Evolutionary conservation across 2,888 invertebrate species (phyloP).

Genomic region (Trachelus stipa): DNA sequence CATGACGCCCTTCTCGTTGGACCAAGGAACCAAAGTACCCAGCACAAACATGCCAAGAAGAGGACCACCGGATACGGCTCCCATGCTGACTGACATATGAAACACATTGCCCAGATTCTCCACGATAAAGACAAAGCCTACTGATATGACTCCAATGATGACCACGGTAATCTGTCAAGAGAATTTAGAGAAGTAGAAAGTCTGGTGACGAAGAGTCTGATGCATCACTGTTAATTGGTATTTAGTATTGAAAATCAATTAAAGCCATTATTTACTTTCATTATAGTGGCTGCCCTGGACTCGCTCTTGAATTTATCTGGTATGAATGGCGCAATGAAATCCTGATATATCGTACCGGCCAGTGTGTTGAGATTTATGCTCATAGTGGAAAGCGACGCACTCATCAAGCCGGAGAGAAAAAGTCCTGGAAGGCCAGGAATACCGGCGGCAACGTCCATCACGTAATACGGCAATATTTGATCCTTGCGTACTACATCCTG

Average conservation of each 20-base stretch:
- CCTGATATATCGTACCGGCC: slow-evolving; percentile 76
- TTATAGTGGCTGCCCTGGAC: slow-evolving; percentile 69
- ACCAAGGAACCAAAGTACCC: slow-evolving; percentile 77
- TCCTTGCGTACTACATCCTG: slow-evolving; percentile 53
- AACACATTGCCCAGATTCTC: slow-evolving; percentile 76
- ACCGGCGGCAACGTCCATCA: slow-evolving; percentile 75
- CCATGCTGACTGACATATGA: slow-evolving; percentile 74
- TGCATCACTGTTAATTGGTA: background rate
- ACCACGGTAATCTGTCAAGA: slow-evolving; percentile 66
- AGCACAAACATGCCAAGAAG: slow-evolving; percentile 76
- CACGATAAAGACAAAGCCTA: slow-evolving; percentile 71
- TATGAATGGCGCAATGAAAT: slow-evolving; percentile 72
- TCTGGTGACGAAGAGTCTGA: background rate
- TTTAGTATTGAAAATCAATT: background rate
- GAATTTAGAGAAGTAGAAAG: background rate
- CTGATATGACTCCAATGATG: slow-evolving; percentile 68
- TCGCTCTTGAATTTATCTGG: slow-evolving; percentile 68
- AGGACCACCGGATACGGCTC: slow-evolving; percentile 76
- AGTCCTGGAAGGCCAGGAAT: slow-evolving; percentile 80
- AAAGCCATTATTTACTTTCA: slow-evolving; percentile 66
- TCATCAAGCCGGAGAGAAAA: slow-evolving; percentile 80
- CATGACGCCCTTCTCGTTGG: slow-evolving; percentile 73
- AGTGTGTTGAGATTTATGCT: slow-evolving; percentile 74
- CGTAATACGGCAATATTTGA: slow-evolving; percentile 77
- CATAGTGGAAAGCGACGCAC: slow-evolving; percentile 78